Evolutionary conservation across 2,113 vertebrate genomes (phyloP).

Genomic region (Ciconia maguari): DNA sequence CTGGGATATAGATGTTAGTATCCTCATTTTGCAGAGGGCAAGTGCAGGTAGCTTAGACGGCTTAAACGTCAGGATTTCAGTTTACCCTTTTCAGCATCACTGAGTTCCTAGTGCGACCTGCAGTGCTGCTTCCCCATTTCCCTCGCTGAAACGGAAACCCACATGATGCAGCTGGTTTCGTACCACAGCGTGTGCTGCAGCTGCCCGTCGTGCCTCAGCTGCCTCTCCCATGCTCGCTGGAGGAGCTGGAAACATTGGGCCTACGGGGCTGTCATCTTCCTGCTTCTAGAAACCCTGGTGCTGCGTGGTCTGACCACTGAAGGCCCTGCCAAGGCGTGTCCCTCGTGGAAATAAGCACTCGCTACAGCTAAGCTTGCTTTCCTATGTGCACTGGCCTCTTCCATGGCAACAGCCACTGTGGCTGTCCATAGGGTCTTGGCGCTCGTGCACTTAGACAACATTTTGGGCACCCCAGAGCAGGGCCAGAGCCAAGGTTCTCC

Average conservation of each 20-base stretch:
- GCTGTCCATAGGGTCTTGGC: accelerated
- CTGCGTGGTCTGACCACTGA: background rate
- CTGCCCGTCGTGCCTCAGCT: background rate
- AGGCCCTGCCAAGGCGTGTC: background rate
- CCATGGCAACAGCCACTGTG: background rate
- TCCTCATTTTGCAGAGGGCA: background rate
- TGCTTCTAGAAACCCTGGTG: background rate
- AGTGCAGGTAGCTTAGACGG: background rate
- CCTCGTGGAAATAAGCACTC: background rate
- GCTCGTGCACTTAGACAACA: background rate
- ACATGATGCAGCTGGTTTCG: accelerated
- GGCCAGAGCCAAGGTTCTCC: background rate
- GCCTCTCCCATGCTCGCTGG: background rate
- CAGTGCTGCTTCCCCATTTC: background rate
- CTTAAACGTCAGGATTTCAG: accelerated
- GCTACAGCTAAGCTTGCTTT: background rate
- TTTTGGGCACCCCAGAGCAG: background rate
- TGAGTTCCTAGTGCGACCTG: background rate
- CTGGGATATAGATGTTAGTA: accelerated
- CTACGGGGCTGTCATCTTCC: accelerated
- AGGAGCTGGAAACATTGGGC: background rate
- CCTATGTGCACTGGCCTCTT: background rate
- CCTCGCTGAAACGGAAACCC: background rate
- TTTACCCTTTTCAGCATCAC: accelerated
- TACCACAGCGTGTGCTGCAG: accelerated